A percentile compares a stretch with the other conserved stretches of the same genome.
Conservation (phyloP, 2,113 vertebrate genomes). For the Platysteira castanea region DNA sequence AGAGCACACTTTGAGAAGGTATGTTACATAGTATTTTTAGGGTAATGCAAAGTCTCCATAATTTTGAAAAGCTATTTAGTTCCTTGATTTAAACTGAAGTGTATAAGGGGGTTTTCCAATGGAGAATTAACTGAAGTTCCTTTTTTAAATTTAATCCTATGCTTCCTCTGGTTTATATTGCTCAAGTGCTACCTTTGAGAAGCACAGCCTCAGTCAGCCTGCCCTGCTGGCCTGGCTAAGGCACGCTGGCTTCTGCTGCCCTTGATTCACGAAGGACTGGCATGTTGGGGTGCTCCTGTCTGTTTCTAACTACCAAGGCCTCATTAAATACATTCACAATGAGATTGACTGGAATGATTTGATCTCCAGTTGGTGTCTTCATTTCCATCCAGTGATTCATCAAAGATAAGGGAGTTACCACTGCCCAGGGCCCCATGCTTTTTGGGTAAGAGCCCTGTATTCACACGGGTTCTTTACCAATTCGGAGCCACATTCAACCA, state of each 20-base stretch:
- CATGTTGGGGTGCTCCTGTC: not conserved
- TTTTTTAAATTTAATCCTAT: not conserved
- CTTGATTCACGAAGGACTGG: not conserved
- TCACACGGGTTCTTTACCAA: not conserved
- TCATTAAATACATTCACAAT: not conserved
- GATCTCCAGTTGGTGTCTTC: not conserved
- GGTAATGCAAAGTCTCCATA: accelerated
- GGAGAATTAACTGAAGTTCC: not conserved
- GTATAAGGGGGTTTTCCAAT: accelerated
- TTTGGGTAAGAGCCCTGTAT: not conserved
- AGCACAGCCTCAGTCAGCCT: not conserved
- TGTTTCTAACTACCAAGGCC: not conserved
- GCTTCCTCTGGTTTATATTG: not conserved
- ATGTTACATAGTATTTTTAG: not conserved
- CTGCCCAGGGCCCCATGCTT: not conserved
- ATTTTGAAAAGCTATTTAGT: not conserved
- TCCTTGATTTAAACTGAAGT: not conserved
- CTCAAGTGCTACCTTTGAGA: not conserved
- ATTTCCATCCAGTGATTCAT: not conserved
- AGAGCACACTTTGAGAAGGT: not conserved
- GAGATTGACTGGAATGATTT: not conserved
- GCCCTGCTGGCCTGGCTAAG: not conserved
- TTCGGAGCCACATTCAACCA: not conserved
- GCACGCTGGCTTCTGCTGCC: not conserved
- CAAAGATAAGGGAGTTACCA: not conserved